Conservation (phyloP, 2,113 vertebrate species). For the Cryptotis parvus region DNA sequence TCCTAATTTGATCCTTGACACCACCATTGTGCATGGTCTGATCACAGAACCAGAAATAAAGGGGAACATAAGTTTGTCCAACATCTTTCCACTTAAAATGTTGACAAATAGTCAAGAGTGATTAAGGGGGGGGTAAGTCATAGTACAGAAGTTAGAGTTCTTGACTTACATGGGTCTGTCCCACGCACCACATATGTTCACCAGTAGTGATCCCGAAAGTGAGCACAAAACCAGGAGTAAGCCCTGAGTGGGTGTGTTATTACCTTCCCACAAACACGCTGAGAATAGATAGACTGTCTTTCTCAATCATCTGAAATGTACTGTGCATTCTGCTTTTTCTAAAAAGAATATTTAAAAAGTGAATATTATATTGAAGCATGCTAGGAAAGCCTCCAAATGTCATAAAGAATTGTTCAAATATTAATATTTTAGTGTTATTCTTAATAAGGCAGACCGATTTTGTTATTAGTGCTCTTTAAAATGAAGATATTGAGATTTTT, state of each 20-base stretch:
- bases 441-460: not conserved
- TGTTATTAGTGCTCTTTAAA: constrained; percentile 21
- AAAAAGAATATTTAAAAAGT: not conserved
- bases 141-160: no score
- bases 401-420: not conserved
- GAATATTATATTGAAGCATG: constrained; percentile 18
- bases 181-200: no score
- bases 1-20: no score
- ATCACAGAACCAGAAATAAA: not conserved
- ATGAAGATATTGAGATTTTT: not conserved
- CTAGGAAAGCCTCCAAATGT: constrained; percentile 13
- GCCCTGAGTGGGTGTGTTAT: no score
- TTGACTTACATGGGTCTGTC: no score
- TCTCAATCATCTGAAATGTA: constrained; percentile 18
- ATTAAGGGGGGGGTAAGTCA: no score
- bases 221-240: no score
- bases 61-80: not conserved
- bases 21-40: no score
- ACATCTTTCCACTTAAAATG: not conserved
- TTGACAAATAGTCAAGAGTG: not conserved
- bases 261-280: no score
- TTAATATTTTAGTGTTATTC: constrained; percentile 18
- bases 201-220: no score
- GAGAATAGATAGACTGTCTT: not conserved
- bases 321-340: not conserved